Percentiles rank a stretch among this genome's conserved stretches.
phyloP scores from a whole-genome alignment of 2,888 invertebrate species.

The Hyposoter didymator region DNA sequence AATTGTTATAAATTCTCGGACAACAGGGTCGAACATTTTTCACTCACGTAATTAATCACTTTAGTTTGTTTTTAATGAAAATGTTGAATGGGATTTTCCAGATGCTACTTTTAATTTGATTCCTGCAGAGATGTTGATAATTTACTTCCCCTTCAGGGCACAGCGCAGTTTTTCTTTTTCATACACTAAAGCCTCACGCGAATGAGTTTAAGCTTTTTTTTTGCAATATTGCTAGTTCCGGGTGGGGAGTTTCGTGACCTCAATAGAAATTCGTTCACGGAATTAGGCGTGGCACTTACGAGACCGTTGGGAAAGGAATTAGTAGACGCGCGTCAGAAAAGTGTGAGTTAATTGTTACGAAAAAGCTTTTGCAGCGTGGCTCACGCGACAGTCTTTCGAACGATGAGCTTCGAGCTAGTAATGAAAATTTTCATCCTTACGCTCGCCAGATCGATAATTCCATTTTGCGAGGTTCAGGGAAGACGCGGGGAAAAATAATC shows the following conservation, averaged over 20 bases:
- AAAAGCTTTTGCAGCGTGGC: slow-evolving; percentile 8
- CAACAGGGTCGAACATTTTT: background rate
- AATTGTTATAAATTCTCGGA: background rate
- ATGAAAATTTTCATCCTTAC: background rate
- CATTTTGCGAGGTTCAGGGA: background rate
- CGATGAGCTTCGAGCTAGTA: slow-evolving; percentile 16
- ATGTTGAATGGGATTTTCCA: background rate
- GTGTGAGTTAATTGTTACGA: slow-evolving; percentile 18
- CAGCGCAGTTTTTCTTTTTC: background rate
- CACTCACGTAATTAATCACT: background rate
- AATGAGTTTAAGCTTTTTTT: slow-evolving; percentile 13
- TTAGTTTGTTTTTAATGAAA: background rate
- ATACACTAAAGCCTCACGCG: background rate
- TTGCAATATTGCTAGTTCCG: slow-evolving; percentile 4
- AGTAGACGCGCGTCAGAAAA: slow-evolving; percentile 15
- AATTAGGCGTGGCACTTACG: slow-evolving; percentile 59
- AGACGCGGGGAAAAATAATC: background rate
- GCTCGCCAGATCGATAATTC: background rate
- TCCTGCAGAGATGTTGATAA: background rate
- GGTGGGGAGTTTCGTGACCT: slow-evolving; percentile 34
- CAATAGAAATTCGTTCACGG: slow-evolving; percentile 51
- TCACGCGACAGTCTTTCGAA: slow-evolving; percentile 51
- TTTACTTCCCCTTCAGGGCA: background rate
- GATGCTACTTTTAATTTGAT: background rate
- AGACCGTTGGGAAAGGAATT: slow-evolving; percentile 42